Evolutionary conservation across 2,113 vertebrate species (phyloP).

Genomic region (Aegithalos caudatus): DNA sequence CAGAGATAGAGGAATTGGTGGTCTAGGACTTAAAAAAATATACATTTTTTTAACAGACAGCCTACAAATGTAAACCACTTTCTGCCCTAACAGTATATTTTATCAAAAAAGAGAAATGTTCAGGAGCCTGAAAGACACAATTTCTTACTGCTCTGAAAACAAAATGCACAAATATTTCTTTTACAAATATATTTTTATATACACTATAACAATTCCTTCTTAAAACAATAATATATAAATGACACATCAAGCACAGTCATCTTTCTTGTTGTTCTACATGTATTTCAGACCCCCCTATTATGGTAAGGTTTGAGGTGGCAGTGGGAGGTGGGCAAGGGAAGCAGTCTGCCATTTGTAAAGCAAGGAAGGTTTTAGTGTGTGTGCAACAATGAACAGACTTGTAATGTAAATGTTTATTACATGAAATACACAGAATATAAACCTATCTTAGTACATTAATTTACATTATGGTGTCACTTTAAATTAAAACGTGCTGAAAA

Average conservation of each 20-base stretch:
- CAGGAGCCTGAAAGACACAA: background rate
- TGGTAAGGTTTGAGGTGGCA: background rate
- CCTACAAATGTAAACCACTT: background rate
- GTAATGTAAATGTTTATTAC: background rate
- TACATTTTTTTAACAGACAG: background rate
- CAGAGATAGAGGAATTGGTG: constrained; percentile 79
- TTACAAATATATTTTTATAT: background rate
- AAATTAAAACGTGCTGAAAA: background rate
- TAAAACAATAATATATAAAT: background rate
- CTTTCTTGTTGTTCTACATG: background rate
- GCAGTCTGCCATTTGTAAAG: background rate
- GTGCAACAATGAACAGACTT: background rate
- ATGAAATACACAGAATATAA: background rate
- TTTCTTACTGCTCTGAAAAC: background rate
- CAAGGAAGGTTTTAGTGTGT: background rate
- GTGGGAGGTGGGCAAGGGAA: background rate
- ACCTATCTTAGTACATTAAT: background rate
- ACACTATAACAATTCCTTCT: background rate
- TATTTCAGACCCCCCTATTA: background rate
- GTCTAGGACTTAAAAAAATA: constrained; percentile 77
- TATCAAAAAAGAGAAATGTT: background rate
- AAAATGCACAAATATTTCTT: background rate
- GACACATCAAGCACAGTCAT: background rate
- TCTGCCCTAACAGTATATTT: background rate
- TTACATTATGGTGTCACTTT: background rate